Evolutionary conservation across 2,888 invertebrate genomes (phyloP), one percentile per base, ranked within the genome.

Genomic region (Drosophila sordidapex): DNA sequence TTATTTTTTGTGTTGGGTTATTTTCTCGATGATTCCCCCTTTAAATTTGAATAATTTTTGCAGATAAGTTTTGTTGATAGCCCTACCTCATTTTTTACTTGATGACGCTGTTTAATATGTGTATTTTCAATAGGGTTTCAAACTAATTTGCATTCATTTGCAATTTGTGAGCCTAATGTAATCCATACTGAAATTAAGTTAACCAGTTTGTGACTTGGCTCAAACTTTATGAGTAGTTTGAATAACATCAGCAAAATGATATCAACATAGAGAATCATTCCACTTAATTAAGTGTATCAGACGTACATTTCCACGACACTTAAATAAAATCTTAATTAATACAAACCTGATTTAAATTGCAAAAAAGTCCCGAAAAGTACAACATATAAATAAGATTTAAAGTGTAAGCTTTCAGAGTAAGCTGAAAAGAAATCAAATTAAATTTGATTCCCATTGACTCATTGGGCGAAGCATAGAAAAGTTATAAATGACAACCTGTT

Each of bases 401-500:
- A 6, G 4, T 21, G 21, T 3, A 10, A 1, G 33, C 31, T 76
- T 76, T 76, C 33, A 33, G 71, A 71, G 69, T 80, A 75, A 66
- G 11, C 33, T 43, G 33, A 56, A 38, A 49, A 57, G 36, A 70
- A 70, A 63, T 66, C 59, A 62, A 53, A 36, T 52, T 48, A 67
- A 43, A 51, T 40, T 60, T 49, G 31, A 40, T 36, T 53, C 66
- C 51, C 58, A 75, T 62, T 77, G 62, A 66, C 54, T 77, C 38
- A 48, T 31, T 57, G 29, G 31, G 18, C 59, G 15, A n/a, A 57
- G 48, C 18, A 62, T 36, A 35, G 31, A 48, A 48, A 56, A 49
- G 54, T 27, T 29, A 18, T 29, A 38, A 11, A 11, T n/a, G 2
- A 13, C 21, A 80, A 80, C 79, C 52, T 27, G 78, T 74, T 75